Percentiles rank a stretch among this genome's conserved stretches.
Conservation (phyloP, 1,140 invertebrate species). For the Drosophila insularis region DNA sequence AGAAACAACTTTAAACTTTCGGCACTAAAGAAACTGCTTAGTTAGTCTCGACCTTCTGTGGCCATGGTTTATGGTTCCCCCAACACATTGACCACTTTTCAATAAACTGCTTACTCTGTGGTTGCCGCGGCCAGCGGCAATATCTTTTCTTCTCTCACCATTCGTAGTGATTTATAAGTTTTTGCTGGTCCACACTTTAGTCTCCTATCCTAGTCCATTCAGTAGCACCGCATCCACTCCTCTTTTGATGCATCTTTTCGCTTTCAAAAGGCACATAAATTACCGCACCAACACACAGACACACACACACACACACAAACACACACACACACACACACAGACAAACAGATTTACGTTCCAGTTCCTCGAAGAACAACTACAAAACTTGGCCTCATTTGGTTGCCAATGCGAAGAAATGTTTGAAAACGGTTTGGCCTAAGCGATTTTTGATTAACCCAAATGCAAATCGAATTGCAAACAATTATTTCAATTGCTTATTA, state of each 20-base stretch:
- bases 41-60: background rate
- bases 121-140: constrained; percentile 30
- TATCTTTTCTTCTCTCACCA: constrained; percentile 44
- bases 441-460: constrained; percentile 65
- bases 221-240: background rate
- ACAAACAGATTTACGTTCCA: background rate
- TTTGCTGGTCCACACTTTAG: background rate
- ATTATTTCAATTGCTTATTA: constrained; percentile 34
- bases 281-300: constrained; percentile 26
- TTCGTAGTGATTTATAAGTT: constrained; percentile 63
- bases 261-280: constrained; percentile 80
- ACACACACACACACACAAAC: background rate
- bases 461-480: constrained; percentile 14
- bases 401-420: background rate
- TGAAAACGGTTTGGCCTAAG: constrained; percentile 42
- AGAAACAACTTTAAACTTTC: background rate
- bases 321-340: background rate
- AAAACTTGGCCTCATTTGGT: constrained; percentile 16
- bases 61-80: constrained; percentile 30
- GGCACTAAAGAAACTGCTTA: background rate
- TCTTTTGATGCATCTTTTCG: constrained; percentile 67
- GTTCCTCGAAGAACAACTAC: background rate
- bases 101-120: constrained; percentile 73
- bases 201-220: background rate
- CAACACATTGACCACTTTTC: constrained; percentile 62